phyloP scores from a whole-genome alignment of 2,797 vertebrate species.

The Eulemur rubriventer region DNA sequence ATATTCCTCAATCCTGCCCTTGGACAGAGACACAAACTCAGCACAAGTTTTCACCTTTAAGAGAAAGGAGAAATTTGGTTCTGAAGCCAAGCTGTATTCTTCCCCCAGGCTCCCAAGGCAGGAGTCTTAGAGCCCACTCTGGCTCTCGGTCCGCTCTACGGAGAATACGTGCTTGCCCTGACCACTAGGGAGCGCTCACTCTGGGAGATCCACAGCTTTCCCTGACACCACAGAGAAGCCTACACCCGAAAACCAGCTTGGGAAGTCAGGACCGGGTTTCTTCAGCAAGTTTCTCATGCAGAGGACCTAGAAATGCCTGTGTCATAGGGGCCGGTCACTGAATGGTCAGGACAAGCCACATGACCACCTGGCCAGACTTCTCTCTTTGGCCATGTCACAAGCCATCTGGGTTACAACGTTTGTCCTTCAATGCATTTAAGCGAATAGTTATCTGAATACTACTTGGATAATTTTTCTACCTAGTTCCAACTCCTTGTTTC shows the following conservation, averaged over 20 bases:
- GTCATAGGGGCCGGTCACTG: accelerated
- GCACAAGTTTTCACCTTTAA: constrained; percentile 84
- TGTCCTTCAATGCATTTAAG: background rate
- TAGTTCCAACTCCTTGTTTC: background rate
- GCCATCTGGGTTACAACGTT: background rate
- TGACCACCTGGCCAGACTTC: background rate
- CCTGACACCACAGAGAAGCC: background rate
- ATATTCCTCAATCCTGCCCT: constrained; percentile 88
- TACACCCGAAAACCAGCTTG: background rate
- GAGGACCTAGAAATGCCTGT: background rate
- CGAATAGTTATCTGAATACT: background rate
- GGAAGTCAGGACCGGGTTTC: background rate
- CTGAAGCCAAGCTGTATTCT: background rate
- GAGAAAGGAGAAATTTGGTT: constrained; percentile 40
- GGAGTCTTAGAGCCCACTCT: background rate
- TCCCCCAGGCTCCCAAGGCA: accelerated
- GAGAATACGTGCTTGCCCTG: accelerated
- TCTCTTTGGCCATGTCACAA: background rate
- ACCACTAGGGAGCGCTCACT: accelerated
- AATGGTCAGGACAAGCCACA: background rate
- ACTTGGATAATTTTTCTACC: background rate
- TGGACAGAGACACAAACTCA: constrained; percentile 89
- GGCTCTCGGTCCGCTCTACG: background rate
- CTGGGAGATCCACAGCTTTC: background rate
- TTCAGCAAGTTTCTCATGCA: no score